Evolutionary conservation across 1,140 invertebrate genomes (phyloP), one percentile per base, ranked within the genome.

Genomic region (Yoshiicerus persimilis): DNA sequence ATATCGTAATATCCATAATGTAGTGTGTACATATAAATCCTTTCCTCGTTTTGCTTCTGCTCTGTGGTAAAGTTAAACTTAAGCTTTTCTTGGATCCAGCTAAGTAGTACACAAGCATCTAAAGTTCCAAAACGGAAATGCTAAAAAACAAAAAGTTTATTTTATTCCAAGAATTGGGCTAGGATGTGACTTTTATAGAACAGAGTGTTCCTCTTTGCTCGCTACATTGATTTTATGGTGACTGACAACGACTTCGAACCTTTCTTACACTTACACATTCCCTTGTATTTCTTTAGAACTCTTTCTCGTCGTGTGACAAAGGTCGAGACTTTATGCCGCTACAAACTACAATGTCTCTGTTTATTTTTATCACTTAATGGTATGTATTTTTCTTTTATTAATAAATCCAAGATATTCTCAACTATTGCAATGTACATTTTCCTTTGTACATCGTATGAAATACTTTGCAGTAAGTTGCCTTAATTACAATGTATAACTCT

Each of bases 181-280:
- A 80, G 75, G 75, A 80, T 32, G 75, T n/a, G 75, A 80, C 75
- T 36, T 80, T 80, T 80, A 80, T 80, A 80, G 38, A 56, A 27
- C 20, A 47, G 39, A 84, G 38, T 47, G 41, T 47, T 84, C 32
- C 83, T 84, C 41, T 27, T 27, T 84, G 83, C 56, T 41, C 83
- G 83, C 83, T 84, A 84, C 83, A 47, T 84, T 84, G 83, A 84
- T 84, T 84, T 84, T 84, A 84, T 84, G 83, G 83, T 84, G 83
- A 84, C 83, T 84, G 83, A 47, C 38, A 84, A 84, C 38, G 83
- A 84, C 41, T 36, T 20, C 11, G 1, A 36, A 34, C 32, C 9
- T 80, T 80, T 36, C 38, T 36, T 80, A 16, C 30, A n/a, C 32
- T 32, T n/a, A n/a, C n/a, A n/a, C n/a, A n/a, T n/a, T 80, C 30